Base-by-base conservation (phyloP, 1,140 invertebrate species). In the Drosophila insularis region DNA sequence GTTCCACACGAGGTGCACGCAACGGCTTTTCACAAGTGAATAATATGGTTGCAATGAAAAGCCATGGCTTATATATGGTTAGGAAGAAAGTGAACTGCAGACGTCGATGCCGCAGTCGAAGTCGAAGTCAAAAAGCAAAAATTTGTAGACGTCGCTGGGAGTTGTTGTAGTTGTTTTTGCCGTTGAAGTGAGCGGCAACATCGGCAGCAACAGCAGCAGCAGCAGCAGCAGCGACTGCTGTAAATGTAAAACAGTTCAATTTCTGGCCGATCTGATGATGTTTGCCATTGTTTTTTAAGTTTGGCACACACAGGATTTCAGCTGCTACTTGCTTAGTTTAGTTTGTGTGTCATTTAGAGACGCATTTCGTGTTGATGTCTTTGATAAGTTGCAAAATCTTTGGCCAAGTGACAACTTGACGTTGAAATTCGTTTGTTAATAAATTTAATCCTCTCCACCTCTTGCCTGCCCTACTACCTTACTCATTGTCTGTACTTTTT, bases 11-110 rank as follows among this genome's bases (percentile, higher is more conserved):
- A 86, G 74, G 78, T 90, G 80, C 81, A 89, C 90, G 84, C 78
- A 89, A 90, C 81, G 81, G 85, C 84, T 91, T 84, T 91, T 78
- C 78, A 91, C 84, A 71, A 90, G 78, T 91, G 90, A 91, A 91
- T 91, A 91, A 91, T 91, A 62, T 90, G 68, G 77, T 80, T 89
- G 84, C 78, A 91, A 80, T 77, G 59, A 76, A 78, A 80, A 81
- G 69, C 63, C 58, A 77, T 60, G 37, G 90, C 90, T 91, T 91
- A 90, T 91, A 91, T 91, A 91, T 91, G 79, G 74, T 91, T 90
- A 90, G 90, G 84, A 91, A 91, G 90, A 91, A 91, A 91, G 90
- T 89, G 69, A 75, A 68, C 62, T 70, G 66, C 14, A 43, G 60
- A 54, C 67, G 39, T 77, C 37, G 62, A 54, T 43, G 58, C 54